Base-by-base conservation (phyloP, 2,888 invertebrate species). In the Chrysopilus asiliformis region DNA sequence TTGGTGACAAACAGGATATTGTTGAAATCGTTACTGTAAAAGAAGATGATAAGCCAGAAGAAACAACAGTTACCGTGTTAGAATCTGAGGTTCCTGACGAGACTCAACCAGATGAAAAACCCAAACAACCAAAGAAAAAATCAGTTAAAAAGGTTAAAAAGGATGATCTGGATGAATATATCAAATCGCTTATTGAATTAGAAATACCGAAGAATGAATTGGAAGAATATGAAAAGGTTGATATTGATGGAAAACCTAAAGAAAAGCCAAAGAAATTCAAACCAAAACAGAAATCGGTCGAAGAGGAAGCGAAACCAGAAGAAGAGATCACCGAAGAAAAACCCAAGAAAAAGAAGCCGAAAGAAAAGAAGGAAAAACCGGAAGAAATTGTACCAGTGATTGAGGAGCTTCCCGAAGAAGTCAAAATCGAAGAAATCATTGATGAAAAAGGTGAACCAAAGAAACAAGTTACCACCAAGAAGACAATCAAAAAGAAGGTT, bases 11-110 rank as follows among this genome's bases (percentile, higher is more conserved):
- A 42, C 57, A 60, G 52, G 58, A 64, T 48, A 53, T 59, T 1
- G 61, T 61, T 3, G 61, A 64, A 47, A 58, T 65, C 22, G 43
- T 56, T 2, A 53, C 57, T 36, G 52, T 52, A 39, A 55, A 66
- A 48, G 43, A 57, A 35, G 46, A 65, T 52, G 51, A 58, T 47
- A 52, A 65, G 51, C 52, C 56, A 17, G 44, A 58, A n/a, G n/a
- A n/a, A 45, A 47, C 59, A 30, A 58, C 60, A 35, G 56, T 68
- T 3, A 56, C 53, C 27, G 57, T 68, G 19, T 49, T 49, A 3
- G 57, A 58, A 43, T 46, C 33, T 16, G 34, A 34, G 31, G 35
- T 39, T 15, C 41, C 40, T 9, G 36, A 47, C 30, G 44, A 47
- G 24, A 44, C 41, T 19, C 9, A 9, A n/a, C 9, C n/a, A 12